phyloP scores from a whole-genome alignment of 2,888 invertebrate genomes.

The Lamellibrachia columna region DNA sequence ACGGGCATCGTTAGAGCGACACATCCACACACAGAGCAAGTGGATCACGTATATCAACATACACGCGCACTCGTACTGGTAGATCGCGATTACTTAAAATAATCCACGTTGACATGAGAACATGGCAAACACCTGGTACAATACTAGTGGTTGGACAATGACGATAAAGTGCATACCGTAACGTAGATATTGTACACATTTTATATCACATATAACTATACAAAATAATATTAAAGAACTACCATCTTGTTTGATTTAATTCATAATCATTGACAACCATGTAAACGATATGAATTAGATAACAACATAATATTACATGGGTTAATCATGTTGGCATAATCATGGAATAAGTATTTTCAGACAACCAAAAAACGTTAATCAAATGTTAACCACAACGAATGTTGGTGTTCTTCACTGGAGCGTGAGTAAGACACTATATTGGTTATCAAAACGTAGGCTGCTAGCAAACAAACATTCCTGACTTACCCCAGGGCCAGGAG shows the following conservation, averaged over 20 bases:
- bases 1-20: not conserved
- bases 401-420: not conserved
- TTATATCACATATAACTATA: not conserved
- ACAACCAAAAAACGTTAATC: not conserved
- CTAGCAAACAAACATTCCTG: not conserved
- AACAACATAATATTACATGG: not conserved
- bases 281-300: not conserved
- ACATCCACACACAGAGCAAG: not conserved
- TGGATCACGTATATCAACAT: not conserved
- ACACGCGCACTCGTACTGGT: not conserved
- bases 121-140: no score
- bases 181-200: not conserved
- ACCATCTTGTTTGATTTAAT: not conserved
- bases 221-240: not conserved
- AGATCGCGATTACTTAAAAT: no score
- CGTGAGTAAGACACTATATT: not conserved
- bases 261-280: not conserved
- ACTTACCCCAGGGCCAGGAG: conserved; percentile 31
- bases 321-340: not conserved
- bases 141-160: not conserved
- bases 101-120: no score
- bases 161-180: not conserved
- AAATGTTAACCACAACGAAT: not conserved
- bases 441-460: not conserved
- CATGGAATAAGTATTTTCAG: not conserved